Evolutionary conservation across 2,888 invertebrate species (phyloP).

Genomic region (Xanthorhoe designata): DNA sequence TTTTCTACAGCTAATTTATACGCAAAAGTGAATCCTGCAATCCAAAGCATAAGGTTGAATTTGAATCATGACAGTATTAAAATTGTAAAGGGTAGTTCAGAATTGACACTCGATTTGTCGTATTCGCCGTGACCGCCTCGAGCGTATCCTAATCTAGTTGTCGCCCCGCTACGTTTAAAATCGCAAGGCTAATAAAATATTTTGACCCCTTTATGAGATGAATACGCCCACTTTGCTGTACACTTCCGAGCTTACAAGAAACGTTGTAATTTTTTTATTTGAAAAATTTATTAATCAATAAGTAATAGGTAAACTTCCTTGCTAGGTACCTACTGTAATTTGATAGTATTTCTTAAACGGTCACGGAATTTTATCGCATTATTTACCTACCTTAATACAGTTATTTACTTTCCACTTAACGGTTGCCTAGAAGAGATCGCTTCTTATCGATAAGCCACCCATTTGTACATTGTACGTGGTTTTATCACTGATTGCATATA

Average conservation of each 20-base stretch:
- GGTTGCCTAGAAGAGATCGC: too few relatives aligned
- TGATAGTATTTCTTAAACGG: too few relatives aligned
- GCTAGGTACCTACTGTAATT: too few relatives aligned
- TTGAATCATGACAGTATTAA: constrained; percentile 20
- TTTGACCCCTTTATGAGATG: constrained; percentile 84
- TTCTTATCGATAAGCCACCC: too few relatives aligned
- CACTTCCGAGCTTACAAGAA: constrained; percentile 49
- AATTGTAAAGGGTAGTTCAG: constrained; percentile 49
- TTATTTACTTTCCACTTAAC: too few relatives aligned
- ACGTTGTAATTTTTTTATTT: neutral
- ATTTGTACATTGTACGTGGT: too few relatives aligned
- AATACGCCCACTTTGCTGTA: constrained; percentile 79
- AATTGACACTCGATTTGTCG: constrained; percentile 62
- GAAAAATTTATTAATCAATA: neutral
- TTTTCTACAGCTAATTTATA: constrained; percentile 36
- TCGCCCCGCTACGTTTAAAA: constrained; percentile 80
- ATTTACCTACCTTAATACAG: too few relatives aligned
- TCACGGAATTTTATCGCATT: too few relatives aligned
- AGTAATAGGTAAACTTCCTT: too few relatives aligned
- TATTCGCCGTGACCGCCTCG: constrained; percentile 54
- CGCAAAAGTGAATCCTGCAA: constrained; percentile 41
- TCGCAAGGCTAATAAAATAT: constrained; percentile 85
- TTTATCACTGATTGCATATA: too few relatives aligned
- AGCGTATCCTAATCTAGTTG: constrained; percentile 78
- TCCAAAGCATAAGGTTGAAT: constrained; percentile 12